These are phyloP conservation scores for Megalopta genalis DNA, from an alignment of 1,140 invertebrate genomes.

Conservation along the genomic window DNA sequence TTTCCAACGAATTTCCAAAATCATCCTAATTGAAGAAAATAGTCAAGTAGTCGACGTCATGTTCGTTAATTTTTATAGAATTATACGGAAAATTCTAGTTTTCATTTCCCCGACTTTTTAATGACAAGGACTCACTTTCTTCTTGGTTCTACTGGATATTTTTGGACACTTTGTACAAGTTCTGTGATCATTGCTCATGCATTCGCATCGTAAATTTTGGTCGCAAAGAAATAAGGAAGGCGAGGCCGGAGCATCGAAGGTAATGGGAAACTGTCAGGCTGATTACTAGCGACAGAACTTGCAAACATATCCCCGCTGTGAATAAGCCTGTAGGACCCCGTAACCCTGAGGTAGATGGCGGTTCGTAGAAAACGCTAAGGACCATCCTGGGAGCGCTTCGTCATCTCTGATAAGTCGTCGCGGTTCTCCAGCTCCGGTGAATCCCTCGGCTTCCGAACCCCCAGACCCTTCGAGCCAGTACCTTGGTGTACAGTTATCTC, in stretches of 20 bases:
- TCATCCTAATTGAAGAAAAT: too few relatives aligned
- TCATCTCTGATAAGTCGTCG: conserved; percentile 74
- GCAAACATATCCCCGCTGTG: conserved; percentile 37
- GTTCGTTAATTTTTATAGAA: too few relatives aligned
- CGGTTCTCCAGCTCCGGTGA: conserved; percentile 44
- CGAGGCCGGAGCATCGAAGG: conserved; percentile 12
- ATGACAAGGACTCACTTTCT: too few relatives aligned
- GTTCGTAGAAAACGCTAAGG: conserved; percentile 67
- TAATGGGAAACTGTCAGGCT: conserved; percentile 21
- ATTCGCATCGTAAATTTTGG: too few relatives aligned
- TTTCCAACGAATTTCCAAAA: too few relatives aligned
- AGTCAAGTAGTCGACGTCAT: too few relatives aligned
- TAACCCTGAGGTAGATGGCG: background rate
- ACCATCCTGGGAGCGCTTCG: conserved; percentile 71
- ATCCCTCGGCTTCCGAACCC: conserved; percentile 47
- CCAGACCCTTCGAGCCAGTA: conserved; percentile 40
- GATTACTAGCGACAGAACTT: conserved; percentile 5
- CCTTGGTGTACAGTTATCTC: conserved; percentile 55
- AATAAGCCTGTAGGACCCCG: conserved; percentile 39
- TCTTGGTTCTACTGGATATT: too few relatives aligned
- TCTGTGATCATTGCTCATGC: too few relatives aligned
- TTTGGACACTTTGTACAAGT: too few relatives aligned
- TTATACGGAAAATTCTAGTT: too few relatives aligned
- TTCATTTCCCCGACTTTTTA: too few relatives aligned
- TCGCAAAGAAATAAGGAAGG: background rate